A percentile compares a stretch with the other conserved stretches of the same genome.
Evolutionary conservation across 2,888 invertebrate species (phyloP).

Genomic region (Lacanobia wlatinum): DNA sequence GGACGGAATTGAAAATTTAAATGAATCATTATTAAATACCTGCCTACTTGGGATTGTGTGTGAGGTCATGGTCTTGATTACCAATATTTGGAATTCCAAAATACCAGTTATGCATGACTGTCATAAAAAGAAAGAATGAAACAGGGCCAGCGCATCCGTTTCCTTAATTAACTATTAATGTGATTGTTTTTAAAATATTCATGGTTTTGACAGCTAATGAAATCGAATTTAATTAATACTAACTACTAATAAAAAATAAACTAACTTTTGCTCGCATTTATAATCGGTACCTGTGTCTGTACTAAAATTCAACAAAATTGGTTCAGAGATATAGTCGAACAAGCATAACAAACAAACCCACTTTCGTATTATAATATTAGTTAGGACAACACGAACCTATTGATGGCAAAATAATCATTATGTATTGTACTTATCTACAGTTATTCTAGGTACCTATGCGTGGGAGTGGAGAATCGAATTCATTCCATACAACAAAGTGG

Average conservation of each 20-base stretch:
- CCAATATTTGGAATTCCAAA: constrained; percentile 57
- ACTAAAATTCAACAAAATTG: too few relatives aligned
- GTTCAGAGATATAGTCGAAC: too few relatives aligned
- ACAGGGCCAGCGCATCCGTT: constrained; percentile 25
- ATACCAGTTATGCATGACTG: constrained; percentile 50
- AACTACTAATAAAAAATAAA: too few relatives aligned
- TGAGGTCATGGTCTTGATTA: constrained; percentile 60
- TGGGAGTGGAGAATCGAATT: constrained; percentile 57
- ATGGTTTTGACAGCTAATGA: background rate
- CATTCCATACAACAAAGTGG: constrained; percentile 53
- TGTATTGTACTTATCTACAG: constrained; percentile 32
- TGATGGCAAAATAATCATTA: constrained; percentile 9
- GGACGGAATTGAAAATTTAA: constrained; percentile 28
- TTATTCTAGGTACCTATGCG: constrained; percentile 27
- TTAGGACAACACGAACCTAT: background rate
- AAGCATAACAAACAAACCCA: too few relatives aligned
- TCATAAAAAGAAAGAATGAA: constrained; percentile 34
- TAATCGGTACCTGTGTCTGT: too few relatives aligned
- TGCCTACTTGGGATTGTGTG: constrained; percentile 38
- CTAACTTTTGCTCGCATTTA: too few relatives aligned
- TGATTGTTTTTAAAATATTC: constrained; percentile 20
- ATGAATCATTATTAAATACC: constrained; percentile 53
- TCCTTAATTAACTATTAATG: background rate
- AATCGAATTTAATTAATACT: too few relatives aligned
- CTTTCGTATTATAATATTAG: too few relatives aligned